A percentile compares a stretch with the other conserved stretches of the same genome.
These are phyloP conservation scores for Sclerurus mexicanus DNA, from an alignment of 2,113 vertebrate species.

Conservation along the genomic window DNA sequence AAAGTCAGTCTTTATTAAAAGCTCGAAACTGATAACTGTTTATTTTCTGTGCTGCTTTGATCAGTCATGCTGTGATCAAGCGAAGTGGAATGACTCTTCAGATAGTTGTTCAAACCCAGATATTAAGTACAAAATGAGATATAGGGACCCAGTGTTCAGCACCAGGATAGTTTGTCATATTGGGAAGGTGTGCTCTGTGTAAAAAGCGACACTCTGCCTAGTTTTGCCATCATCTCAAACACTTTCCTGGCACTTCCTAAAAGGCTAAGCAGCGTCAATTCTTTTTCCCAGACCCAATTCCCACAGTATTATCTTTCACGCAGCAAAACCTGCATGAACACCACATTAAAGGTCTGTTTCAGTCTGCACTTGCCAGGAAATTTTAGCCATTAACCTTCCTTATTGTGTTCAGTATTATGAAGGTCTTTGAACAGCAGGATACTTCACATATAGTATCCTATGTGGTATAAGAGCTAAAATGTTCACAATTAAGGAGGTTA, in stretches of 20 bases:
- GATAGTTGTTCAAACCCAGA: neutral
- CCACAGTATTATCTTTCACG: neutral
- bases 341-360: neutral
- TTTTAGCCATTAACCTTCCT: neutral
- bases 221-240: neutral
- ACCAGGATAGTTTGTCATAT: neutral
- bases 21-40: neutral
- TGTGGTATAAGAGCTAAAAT: neutral
- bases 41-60: neutral
- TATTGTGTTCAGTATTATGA: neutral
- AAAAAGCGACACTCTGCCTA: neutral
- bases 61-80: neutral
- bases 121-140: neutral
- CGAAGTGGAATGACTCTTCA: neutral
- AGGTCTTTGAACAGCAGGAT: slow-evolving; percentile 12
- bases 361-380: neutral
- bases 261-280: neutral
- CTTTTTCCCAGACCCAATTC: neutral
- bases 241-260: neutral
- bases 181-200: neutral
- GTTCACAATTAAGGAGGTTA: neutral
- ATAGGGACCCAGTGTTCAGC: neutral
- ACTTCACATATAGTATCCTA: neutral
- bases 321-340: slow-evolving; percentile 4
- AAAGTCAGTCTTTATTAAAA: neutral